Percentiles rank a stretch among this genome's conserved stretches.
These are phyloP conservation scores for Altica lythri DNA, from an alignment of 2,888 invertebrate genomes.

Conservation along the genomic window DNA sequence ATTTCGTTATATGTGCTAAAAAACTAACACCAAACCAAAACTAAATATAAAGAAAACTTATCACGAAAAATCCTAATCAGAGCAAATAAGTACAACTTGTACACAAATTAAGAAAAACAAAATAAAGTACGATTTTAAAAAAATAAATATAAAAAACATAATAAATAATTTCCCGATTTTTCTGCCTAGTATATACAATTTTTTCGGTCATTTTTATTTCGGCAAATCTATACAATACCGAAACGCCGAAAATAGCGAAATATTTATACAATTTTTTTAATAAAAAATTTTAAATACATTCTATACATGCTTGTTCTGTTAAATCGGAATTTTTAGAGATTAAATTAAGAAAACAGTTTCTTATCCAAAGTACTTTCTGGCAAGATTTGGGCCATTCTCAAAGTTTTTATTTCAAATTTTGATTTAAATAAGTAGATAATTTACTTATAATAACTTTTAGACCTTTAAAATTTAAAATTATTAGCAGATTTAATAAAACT, in stretches of 20 bases:
- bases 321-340: no score
- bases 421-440: no score
- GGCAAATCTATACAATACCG: slow-evolving; percentile 19
- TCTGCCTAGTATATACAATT: slow-evolving; percentile 32
- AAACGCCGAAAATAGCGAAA: slow-evolving; percentile 6
- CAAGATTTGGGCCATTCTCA: no score
- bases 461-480: no score
- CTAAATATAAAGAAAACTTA: slow-evolving; percentile 7
- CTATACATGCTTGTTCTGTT: slow-evolving; percentile 7
- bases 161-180: slow-evolving; percentile 34
- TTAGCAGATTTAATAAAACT: no score
- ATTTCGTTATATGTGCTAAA: no score
- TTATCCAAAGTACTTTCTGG: no score
- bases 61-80: not conserved
- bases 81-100: slow-evolving; percentile 22
- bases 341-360: no score
- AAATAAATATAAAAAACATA: slow-evolving; percentile 33
- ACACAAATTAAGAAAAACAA: slow-evolving; percentile 15
- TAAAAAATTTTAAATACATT: no score
- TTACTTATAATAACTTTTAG: no score
- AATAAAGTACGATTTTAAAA: slow-evolving; percentile 28
- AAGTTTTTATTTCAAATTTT: no score
- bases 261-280: slow-evolving; percentile 1
- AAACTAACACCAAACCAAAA: no score
- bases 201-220: slow-evolving; percentile 11